Conservation (phyloP, 2,113 vertebrate species). For the Desmodus rotundus region DNA sequence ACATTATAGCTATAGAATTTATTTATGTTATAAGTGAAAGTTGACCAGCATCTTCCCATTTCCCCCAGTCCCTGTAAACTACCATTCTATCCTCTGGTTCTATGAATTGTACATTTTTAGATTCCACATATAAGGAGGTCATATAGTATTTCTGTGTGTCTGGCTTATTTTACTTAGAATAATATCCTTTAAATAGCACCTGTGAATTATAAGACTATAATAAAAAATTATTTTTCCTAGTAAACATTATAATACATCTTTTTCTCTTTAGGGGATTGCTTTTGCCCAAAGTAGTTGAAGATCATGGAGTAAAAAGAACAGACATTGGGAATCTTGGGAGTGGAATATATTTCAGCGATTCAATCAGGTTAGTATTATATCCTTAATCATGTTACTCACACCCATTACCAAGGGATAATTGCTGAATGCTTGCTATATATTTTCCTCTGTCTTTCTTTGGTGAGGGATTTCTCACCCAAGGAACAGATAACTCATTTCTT, state of each 20-base stretch:
- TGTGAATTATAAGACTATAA: not conserved
- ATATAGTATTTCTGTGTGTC: not conserved
- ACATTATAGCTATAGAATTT: not conserved
- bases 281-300: conserved; percentile 86
- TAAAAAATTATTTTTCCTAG: not conserved
- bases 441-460: not conserved
- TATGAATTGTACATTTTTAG: not conserved
- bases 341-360: conserved; percentile 90
- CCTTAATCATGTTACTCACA: not conserved
- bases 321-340: conserved; percentile 88
- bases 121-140: not conserved
- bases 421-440: not conserved
- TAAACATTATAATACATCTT: not conserved
- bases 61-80: not conserved
- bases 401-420: not conserved
- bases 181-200: not conserved
- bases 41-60: not conserved
- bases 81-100: not conserved
- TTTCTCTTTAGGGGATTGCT: conserved; percentile 85
- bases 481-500: not conserved
- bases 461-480: not conserved
- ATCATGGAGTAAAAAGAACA: conserved; percentile 86
- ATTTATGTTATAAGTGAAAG: not conserved
- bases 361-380: conserved; percentile 80
- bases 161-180: not conserved